These are phyloP conservation scores for Etia nguti DNA, from an alignment of 2,113 vertebrate species.

Conservation along the genomic window DNA sequence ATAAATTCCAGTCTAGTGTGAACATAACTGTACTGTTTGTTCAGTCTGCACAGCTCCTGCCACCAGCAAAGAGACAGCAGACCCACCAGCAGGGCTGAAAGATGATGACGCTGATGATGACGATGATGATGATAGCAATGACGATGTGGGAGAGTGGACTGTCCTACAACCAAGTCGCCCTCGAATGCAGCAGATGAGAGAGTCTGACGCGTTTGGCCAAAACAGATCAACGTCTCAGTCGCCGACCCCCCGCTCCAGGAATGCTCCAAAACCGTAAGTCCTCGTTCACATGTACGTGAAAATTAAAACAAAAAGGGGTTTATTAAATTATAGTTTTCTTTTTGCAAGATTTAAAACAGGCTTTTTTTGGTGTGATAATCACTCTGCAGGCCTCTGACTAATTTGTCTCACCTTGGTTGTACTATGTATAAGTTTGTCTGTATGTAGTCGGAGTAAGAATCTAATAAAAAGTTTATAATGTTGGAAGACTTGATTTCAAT, in stretches of 20 bases:
- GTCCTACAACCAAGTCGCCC: neutral
- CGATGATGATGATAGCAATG: neutral
- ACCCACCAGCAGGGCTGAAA: neutral
- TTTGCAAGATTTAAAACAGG: neutral
- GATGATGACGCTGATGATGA: neutral
- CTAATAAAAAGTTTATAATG: accelerated
- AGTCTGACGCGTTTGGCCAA: neutral
- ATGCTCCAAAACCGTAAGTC: conserved; percentile 21
- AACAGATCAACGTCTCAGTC: neutral
- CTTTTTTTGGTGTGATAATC: neutral
- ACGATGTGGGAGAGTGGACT: conserved; percentile 7
- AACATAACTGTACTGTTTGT: neutral
- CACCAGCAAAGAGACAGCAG: neutral
- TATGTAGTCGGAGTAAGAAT: neutral
- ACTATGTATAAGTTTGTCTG: neutral
- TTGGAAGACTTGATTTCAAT: neutral
- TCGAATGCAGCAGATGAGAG: neutral
- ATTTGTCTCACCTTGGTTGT: neutral
- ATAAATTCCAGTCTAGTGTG: neutral
- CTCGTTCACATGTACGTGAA: accelerated
- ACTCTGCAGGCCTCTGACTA: neutral
- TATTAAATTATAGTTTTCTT: neutral
- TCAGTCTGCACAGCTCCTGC: neutral
- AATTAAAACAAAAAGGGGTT: neutral
- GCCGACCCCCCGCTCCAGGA: neutral